Percentiles rank a stretch among this genome's conserved stretches.
Evolutionary conservation across 2,888 invertebrate genomes (phyloP).

Genomic region (Trypoxylon attenuatum): DNA sequence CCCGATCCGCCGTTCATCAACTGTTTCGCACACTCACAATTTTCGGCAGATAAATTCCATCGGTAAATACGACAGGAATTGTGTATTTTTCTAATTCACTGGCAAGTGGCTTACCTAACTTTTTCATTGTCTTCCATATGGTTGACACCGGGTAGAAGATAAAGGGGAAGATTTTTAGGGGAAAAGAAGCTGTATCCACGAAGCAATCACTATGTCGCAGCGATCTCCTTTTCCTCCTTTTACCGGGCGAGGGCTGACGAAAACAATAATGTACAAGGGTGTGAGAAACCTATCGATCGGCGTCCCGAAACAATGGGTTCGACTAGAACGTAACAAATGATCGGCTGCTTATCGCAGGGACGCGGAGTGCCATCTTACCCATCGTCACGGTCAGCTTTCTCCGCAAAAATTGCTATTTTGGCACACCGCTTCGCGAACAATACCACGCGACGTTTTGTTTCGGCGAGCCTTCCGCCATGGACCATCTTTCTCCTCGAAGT

Average conservation of each 20-base stretch:
- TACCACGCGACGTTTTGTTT: conserved; percentile 9
- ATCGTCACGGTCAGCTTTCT: conserved; percentile 59
- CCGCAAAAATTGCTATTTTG: conserved; percentile 36
- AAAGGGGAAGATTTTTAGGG: background rate
- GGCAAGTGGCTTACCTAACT: too few species aligned
- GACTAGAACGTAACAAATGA: conserved; percentile 72
- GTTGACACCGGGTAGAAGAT: too few species aligned
- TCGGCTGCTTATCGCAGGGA: conserved; percentile 66
- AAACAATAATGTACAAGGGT: conserved; percentile 65
- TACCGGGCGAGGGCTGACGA: conserved; percentile 52
- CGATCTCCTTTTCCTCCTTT: conserved; percentile 36
- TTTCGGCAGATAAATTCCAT: background rate
- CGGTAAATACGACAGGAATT: too few species aligned
- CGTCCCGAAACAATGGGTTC: conserved; percentile 69
- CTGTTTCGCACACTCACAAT: background rate
- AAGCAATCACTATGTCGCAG: conserved; percentile 39
- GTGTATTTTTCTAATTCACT: too few species aligned
- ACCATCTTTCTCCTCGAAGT: background rate
- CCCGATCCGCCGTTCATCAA: conserved; percentile 21
- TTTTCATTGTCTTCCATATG: too few species aligned
- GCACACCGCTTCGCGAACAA: conserved; percentile 30
- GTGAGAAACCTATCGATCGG: conserved; percentile 66
- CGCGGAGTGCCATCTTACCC: conserved; percentile 36
- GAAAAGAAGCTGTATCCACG: conserved; percentile 34
- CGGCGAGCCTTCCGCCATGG: background rate